phyloP scores from a whole-genome alignment of 2,113 vertebrate species.

The Acanthochromis polyacanthus region DNA sequence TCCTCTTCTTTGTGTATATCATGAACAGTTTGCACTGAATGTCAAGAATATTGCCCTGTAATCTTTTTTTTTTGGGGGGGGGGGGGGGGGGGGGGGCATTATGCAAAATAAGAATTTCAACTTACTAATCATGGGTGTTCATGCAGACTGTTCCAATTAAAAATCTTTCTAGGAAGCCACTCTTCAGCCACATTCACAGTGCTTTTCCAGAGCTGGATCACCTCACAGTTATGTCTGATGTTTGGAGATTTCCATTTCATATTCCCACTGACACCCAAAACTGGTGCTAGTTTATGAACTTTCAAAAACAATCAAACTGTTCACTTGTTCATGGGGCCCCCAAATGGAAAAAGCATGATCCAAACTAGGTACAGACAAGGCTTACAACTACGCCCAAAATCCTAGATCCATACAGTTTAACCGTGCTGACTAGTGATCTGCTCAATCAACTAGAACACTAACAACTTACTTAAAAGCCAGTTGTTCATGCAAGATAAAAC shows the following conservation, averaged over 20 bases:
- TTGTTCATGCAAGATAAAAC: no score
- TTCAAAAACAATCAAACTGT: background rate
- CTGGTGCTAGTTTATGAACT: background rate
- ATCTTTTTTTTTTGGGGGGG: background rate
- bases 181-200: slow-evolving; percentile 10
- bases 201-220: background rate
- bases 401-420: no score
- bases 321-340: no score
- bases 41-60: slow-evolving; percentile 19
- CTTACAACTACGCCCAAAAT: no score
- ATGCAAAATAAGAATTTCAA: slow-evolving; percentile 14
- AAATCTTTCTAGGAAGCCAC: background rate
- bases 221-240: background rate
- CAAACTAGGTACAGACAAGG: no score
- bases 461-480: no score
- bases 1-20: background rate
- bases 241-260: background rate
- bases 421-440: no score
- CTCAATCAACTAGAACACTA: no score
- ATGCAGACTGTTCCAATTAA: slow-evolving; percentile 23
- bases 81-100: no score
- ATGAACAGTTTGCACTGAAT: background rate
- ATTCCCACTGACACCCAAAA: background rate
- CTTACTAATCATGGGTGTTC: slow-evolving; percentile 12
- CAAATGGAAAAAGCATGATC: no score